phyloP scores from a whole-genome alignment of 2,797 vertebrate genomes.

The Choloepus didactylus region DNA sequence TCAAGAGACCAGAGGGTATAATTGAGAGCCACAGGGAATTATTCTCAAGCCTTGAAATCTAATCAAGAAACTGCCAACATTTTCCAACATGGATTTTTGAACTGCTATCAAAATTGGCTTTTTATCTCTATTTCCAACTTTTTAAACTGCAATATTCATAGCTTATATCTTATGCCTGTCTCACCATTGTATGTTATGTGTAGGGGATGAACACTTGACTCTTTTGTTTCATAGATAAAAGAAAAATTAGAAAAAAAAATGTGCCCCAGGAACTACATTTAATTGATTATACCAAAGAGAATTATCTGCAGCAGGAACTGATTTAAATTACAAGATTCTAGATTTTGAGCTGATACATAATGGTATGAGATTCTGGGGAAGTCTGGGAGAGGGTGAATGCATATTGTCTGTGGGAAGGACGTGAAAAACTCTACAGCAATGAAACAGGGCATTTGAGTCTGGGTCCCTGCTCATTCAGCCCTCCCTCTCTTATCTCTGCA shows the following conservation, averaged over 20 bases:
- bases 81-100: not conserved
- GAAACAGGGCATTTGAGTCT: not conserved
- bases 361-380: not conserved
- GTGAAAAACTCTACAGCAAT: not conserved
- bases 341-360: not conserved
- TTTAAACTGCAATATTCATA: not conserved
- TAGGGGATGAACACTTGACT: not conserved
- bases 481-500: not conserved
- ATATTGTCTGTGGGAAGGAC: not conserved
- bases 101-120: not conserved
- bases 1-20: not conserved
- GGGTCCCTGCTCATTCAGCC: not conserved
- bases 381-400: not conserved
- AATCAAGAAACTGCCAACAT: not conserved
- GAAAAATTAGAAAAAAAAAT: not conserved
- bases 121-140: not conserved
- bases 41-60: not conserved
- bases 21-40: not conserved
- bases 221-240: not conserved
- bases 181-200: too few species aligned
- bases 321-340: not conserved
- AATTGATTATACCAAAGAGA: not conserved
- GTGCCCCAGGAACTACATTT: not conserved
- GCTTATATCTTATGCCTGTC: not conserved
- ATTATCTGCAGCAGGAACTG: not conserved